phyloP scores from a whole-genome alignment of 64 coral and sea anemone species.

The Dendrophyllia cribrosa region DNA sequence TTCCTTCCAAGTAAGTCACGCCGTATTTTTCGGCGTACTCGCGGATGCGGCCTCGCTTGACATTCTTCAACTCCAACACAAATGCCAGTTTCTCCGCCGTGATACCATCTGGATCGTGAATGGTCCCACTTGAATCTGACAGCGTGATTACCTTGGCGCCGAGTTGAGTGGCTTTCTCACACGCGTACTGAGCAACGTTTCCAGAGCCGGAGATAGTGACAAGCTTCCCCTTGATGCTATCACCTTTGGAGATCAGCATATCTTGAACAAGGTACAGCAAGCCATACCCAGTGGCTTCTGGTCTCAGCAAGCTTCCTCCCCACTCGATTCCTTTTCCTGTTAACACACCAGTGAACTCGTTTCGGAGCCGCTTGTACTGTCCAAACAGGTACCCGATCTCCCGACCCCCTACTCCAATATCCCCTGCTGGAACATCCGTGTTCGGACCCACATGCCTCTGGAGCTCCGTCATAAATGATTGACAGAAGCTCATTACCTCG shows the following conservation, averaged over 20 bases:
- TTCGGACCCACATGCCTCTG: conserved; percentile 88
- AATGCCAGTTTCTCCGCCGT: conserved; percentile 75
- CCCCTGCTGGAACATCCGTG: conserved; percentile 90
- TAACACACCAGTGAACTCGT: conserved; percentile 94
- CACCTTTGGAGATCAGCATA: conserved; percentile 75
- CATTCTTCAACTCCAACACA: conserved; percentile 88
- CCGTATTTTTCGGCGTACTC: conserved; percentile 87
- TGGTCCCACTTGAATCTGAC: conserved; percentile 83
- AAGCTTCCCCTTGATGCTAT: conserved; percentile 76
- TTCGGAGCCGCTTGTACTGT: conserved; percentile 91
- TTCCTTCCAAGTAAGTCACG: conserved; percentile 83
- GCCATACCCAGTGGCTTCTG: conserved; percentile 94
- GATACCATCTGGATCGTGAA: conserved; percentile 89
- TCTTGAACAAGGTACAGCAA: conserved; percentile 90
- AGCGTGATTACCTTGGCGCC: conserved; percentile 86
- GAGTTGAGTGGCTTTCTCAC: conserved; percentile 76
- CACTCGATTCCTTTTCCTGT: conserved; percentile 86
- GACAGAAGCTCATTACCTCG: conserved; percentile 96
- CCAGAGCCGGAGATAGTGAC: conserved; percentile 89
- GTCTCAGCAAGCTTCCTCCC: conserved; percentile 88
- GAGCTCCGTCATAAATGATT: conserved; percentile 93
- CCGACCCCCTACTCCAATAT: conserved; percentile 92
- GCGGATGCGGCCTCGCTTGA: conserved; percentile 82
- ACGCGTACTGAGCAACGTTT: conserved; percentile 86
- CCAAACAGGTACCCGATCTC: conserved; percentile 94